Evolutionary conservation across 2,888 invertebrate species (phyloP).

Genomic region (Ypsolopha scabrella): DNA sequence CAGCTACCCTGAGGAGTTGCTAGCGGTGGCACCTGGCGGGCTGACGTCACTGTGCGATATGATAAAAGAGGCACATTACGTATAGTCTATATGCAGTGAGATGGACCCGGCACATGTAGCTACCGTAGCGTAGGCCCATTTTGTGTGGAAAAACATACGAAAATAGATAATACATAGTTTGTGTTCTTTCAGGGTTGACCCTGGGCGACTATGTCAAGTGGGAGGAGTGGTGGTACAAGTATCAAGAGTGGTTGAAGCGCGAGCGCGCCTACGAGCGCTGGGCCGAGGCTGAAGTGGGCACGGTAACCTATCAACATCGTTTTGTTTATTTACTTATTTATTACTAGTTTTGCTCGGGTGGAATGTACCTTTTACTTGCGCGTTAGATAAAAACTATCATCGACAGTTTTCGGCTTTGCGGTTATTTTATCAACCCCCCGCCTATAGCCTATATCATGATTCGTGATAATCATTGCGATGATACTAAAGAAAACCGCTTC

Average conservation of each 20-base stretch:
- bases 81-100: constrained; percentile 13
- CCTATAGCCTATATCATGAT: not conserved
- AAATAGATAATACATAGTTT: not conserved
- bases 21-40: constrained; percentile 78
- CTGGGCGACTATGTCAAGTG: constrained; percentile 90
- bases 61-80: constrained; percentile 83
- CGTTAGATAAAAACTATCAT: not conserved
- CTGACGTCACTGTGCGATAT: constrained; percentile 86
- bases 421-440: not conserved
- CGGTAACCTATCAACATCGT: constrained; percentile 1
- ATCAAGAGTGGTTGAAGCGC: constrained; percentile 91
- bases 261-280: constrained; percentile 82
- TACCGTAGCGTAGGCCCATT: too few relatives aligned
- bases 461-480: too few relatives aligned
- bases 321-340: too few relatives aligned
- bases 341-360: too few relatives aligned
- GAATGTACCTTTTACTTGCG: not conserved
- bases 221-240: constrained; percentile 96
- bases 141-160: not conserved
- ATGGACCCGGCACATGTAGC: constrained; percentile 67
- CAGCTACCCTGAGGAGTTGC: constrained; percentile 83
- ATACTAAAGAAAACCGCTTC: too few relatives aligned
- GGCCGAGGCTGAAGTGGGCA: constrained; percentile 59
- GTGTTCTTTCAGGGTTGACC: constrained; percentile 58
- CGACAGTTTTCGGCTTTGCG: not conserved